Percentiles rank a stretch among this genome's conserved stretches.
Evolutionary conservation across 2,888 invertebrate species (phyloP).

Genomic region (Calliopum simillimum): DNA sequence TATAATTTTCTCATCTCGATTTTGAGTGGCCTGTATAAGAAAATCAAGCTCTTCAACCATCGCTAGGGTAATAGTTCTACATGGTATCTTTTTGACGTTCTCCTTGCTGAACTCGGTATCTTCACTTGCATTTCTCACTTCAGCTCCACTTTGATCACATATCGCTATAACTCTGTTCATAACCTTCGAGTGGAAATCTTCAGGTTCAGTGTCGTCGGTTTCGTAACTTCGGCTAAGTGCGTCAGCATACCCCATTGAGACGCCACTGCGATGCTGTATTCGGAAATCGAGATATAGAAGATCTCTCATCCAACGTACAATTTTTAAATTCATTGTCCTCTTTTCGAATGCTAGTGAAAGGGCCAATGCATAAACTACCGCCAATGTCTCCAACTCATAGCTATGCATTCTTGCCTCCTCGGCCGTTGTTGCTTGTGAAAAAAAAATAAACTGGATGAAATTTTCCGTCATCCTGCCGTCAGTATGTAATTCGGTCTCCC

Average conservation of each 20-base stretch:
- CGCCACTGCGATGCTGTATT: slow-evolving; percentile 35
- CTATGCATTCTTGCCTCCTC: slow-evolving; percentile 51
- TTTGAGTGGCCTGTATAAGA: slow-evolving; percentile 40
- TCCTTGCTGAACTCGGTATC: too few species aligned
- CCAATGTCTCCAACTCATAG: slow-evolving; percentile 54
- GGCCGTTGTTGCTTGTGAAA: slow-evolving; percentile 51
- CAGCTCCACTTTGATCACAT: too few species aligned
- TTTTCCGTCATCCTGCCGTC: slow-evolving; percentile 49
- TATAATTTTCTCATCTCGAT: slow-evolving; percentile 35
- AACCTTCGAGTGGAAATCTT: too few species aligned
- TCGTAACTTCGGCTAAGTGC: slow-evolving; percentile 31
- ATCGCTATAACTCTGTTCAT: too few species aligned
- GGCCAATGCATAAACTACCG: slow-evolving; percentile 50
- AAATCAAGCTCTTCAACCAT: slow-evolving; percentile 42
- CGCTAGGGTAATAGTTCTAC: slow-evolving; percentile 34
- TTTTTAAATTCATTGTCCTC: slow-evolving; percentile 48
- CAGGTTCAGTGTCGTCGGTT: too few species aligned
- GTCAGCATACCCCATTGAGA: slow-evolving; percentile 38
- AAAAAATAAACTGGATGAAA: slow-evolving; percentile 57
- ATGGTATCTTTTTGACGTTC: too few species aligned
- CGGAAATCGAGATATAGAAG: too few species aligned
- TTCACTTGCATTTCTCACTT: too few species aligned
- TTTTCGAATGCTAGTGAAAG: slow-evolving; percentile 30
- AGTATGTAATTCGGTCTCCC: slow-evolving; percentile 54
- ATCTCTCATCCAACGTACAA: too few species aligned